Base-by-base conservation (phyloP, 2,113 vertebrate species). In the Fulica atra region DNA sequence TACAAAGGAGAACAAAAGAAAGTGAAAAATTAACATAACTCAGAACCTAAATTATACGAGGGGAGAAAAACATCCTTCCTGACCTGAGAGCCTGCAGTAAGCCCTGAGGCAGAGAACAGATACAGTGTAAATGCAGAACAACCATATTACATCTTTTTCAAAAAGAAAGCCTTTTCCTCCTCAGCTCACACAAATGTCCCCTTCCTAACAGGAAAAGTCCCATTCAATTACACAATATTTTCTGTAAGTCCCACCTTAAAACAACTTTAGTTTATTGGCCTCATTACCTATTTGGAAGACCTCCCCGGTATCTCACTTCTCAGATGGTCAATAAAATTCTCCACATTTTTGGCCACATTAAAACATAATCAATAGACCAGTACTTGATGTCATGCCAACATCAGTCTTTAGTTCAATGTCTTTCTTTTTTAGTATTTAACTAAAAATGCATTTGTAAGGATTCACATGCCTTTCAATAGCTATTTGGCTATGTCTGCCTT, bases 91-190 rank as follows among this genome's bases (percentile, higher is more conserved):
- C 83, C 86, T 83, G 77, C 68, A 78, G 92, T 81, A 88, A 94
- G 81, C 86, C 86, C 76, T 42, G 46, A 96, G 88, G 94, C 94
- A 92, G 51, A 66, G 42, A 90, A 93, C 28, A 81, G 48, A 85
- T 64, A 81, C 33, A 83, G 80, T 50, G 3, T 66, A 83, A 83
- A 60, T 19, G 82, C 35, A 86, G 80, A 93, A 86, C 71, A 73
- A 81, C 51, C 60, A 70, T 38, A 83, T 59, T 86, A n/a, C 36
- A 68, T 29, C 64, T 88, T 79, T 64, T 86, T 90, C 54, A 91
- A 71, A 93, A 74, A 56, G 21, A 93, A 74, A 56, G 21, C 12
- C 4, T 5, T 50, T 93, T 79, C 29, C 53, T 79, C 77, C 74
- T 56, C 38, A 83, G 15, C 68, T 83, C 4, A 28, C 50, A 90